phyloP scores from a whole-genome alignment of 2,888 invertebrate species.

The Altica lythri region DNA sequence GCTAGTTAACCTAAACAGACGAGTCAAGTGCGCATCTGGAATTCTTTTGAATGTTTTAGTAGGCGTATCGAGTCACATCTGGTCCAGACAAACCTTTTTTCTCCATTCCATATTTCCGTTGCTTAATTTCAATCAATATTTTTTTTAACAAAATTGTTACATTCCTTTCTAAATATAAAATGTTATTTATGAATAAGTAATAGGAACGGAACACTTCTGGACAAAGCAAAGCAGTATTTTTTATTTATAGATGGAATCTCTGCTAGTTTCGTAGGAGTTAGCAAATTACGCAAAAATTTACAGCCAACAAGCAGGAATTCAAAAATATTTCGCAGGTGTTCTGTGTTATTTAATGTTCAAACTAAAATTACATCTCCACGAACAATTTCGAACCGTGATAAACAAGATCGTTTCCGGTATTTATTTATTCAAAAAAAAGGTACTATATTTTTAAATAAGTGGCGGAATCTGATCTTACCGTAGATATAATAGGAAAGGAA shows the following conservation, averaged over 20 bases:
- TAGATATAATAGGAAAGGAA: too few relatives aligned
- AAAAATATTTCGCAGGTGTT: slow-evolving; percentile 11
- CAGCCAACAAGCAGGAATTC: slow-evolving; percentile 13
- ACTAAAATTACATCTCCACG: slow-evolving; percentile 5
- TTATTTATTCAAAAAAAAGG: neutral
- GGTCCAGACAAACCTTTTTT: slow-evolving; percentile 40
- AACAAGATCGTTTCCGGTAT: slow-evolving; percentile 1
- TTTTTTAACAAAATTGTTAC: too few relatives aligned
- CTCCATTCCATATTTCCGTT: slow-evolving; percentile 40
- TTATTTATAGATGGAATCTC: slow-evolving; percentile 15
- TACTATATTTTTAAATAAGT: neutral
- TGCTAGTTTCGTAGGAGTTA: slow-evolving; percentile 22
- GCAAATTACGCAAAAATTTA: slow-evolving; percentile 21
- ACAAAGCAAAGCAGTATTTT: slow-evolving; percentile 10
- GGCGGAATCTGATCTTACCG: too few relatives aligned
- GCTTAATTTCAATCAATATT: slow-evolving; percentile 11
- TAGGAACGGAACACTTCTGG: slow-evolving; percentile 6
- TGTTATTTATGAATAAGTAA: too few relatives aligned
- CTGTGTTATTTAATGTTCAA: neutral
- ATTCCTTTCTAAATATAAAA: too few relatives aligned
- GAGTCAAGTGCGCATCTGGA: slow-evolving; percentile 52
- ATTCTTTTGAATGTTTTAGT: slow-evolving; percentile 43
- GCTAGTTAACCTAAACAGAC: slow-evolving; percentile 48
- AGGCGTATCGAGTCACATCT: slow-evolving; percentile 39
- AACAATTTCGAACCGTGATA: slow-evolving; percentile 3